Percentiles rank a stretch among this genome's conserved stretches.
These are phyloP conservation scores for Danaus plexippus DNA, from an alignment of 1,140 invertebrate species.

Conservation along the genomic window DNA sequence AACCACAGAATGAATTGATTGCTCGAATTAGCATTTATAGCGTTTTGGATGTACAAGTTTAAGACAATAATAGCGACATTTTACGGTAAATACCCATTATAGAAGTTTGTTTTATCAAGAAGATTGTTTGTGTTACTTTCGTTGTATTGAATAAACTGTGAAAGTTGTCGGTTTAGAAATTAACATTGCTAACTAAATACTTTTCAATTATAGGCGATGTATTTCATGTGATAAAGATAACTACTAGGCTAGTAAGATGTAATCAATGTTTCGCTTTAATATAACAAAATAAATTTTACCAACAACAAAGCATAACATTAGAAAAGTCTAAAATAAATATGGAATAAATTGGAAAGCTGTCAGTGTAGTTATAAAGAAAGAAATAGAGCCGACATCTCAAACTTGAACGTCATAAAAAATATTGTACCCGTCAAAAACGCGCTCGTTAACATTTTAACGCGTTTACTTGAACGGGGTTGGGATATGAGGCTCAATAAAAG, in stretches of 20 bases:
- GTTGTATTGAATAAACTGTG: neutral
- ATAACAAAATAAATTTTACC: no score
- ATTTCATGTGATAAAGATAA: no score
- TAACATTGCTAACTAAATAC: no score
- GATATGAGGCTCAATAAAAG: constrained; percentile 10
- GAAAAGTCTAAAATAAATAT: no score
- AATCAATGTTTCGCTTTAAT: no score
- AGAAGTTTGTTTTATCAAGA: constrained; percentile 1
- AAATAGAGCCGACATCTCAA: constrained; percentile 27
- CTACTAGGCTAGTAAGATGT: no score
- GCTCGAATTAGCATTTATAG: constrained; percentile 22
- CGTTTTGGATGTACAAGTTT: constrained; percentile 13
- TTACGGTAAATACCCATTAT: constrained; percentile 8
- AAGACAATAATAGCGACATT: constrained; percentile 11
- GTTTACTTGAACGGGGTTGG: constrained; percentile 21
- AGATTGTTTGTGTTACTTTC: constrained; percentile 2
- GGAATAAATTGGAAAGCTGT: constrained; percentile 3
- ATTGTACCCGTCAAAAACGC: constrained; percentile 25
- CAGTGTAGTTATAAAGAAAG: constrained; percentile 18
- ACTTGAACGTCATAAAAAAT: constrained; percentile 34
- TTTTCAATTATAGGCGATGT: no score
- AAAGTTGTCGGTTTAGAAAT: no score
- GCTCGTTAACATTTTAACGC: constrained; percentile 30
- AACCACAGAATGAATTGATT: constrained; percentile 29
- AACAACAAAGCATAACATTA: no score